A percentile compares a stretch with the other conserved stretches of the same genome.
phyloP scores from a whole-genome alignment of 1,140 invertebrate species.

The Drosophila mauritiana region DNA sequence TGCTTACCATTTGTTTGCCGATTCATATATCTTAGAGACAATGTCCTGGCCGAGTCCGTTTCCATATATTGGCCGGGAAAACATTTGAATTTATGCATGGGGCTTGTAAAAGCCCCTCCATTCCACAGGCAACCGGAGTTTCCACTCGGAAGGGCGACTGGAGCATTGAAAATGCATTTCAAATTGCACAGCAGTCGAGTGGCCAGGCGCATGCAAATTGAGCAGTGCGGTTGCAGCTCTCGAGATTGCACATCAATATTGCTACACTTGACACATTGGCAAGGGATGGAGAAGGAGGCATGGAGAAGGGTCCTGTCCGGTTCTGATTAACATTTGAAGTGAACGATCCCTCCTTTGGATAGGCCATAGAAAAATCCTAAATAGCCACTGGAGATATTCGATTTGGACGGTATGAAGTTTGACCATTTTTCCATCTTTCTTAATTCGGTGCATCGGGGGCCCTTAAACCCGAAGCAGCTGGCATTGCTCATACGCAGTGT shows the following conservation, averaged over 20 bases:
- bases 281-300: slow-evolving; percentile 1
- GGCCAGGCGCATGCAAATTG: slow-evolving; percentile 63
- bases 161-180: slow-evolving; percentile 70
- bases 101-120: slow-evolving; percentile 28
- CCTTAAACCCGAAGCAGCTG: slow-evolving; percentile 3
- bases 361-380: slow-evolving; percentile 25
- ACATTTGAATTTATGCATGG: slow-evolving; percentile 81
- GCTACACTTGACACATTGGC: slow-evolving; percentile 71
- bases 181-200: slow-evolving; percentile 55
- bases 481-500: slow-evolving; percentile 59
- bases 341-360: slow-evolving; percentile 25
- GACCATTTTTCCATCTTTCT: slow-evolving; percentile 8
- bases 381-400: slow-evolving; percentile 27
- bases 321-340: slow-evolving; percentile 69
- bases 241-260: slow-evolving; percentile 75
- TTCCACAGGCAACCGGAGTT: slow-evolving; percentile 15
- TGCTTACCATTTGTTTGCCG: slow-evolving; percentile 62
- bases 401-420: slow-evolving; percentile 11
- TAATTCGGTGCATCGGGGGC: slow-evolving; percentile 17
- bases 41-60: slow-evolving; percentile 31
- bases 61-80: slow-evolving; percentile 42
- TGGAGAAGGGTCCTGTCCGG: slow-evolving; percentile 18
- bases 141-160: slow-evolving; percentile 8
- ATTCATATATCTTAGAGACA: slow-evolving; percentile 69
- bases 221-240: slow-evolving; percentile 56